Base-by-base conservation (phyloP, 2,888 invertebrate species). In the Apoda limacodes region DNA sequence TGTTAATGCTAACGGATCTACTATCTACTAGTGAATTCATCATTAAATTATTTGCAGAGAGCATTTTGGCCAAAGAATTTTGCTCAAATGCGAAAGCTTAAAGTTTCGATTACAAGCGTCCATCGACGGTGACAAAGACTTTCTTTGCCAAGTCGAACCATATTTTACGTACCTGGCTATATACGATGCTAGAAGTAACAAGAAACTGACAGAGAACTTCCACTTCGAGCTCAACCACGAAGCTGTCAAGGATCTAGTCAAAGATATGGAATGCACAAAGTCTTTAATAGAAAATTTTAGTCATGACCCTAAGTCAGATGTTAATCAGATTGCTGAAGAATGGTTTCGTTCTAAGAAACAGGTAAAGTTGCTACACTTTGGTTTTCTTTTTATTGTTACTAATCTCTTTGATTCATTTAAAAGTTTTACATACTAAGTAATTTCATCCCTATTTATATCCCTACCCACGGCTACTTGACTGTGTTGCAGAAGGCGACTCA, bases 121-220 rank as follows among this genome's bases (percentile, higher is more conserved):
- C 3, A 84, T 90, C 43, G 88, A 89, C 30, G 87, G 86, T 34
- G 91, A 90, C 30, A 88, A 86, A 40, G 90, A 92, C 45, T 81
- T 88, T 30, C 58, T 90, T 32, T 88, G 88, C 53, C 90, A 91
- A 82, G 90, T 98, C 30, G 98, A 98, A 62, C 98, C 98, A 0
- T 98, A 98, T 71, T 92, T 92, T 58, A 90, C 96, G 11, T 88
- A 90, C 26, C 70, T 98, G 45, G 90, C 94, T 33, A 72, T 98
- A 22, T 98, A 93, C 67, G 98, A 98, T 80, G 92, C 91, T 4
- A 88, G 89, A 55, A 88, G 88, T 44, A 91, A 91, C 20, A 85
- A 88, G 55, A 97, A 97, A 72, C 81, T 98, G 41, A 92, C 95
- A 2, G 97, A 97, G 65, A 95, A 94, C 70, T 96, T 96, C 74